A percentile compares a stretch with the other conserved stretches of the same genome.
phyloP scores from a whole-genome alignment of 2,113 vertebrate species.

The Pomatostomus ruficeps region DNA sequence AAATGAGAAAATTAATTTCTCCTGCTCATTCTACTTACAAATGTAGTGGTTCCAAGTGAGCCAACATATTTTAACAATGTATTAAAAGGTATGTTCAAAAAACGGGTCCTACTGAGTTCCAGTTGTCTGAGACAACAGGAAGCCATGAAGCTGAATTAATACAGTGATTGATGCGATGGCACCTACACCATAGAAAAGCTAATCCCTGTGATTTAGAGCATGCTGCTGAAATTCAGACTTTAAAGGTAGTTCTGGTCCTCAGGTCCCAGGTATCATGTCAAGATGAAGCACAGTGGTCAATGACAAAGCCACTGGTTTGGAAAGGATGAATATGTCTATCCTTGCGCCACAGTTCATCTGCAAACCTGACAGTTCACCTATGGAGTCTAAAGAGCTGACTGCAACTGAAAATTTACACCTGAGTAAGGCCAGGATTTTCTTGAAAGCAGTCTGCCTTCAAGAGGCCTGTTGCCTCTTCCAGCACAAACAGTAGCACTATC shows the following conservation, averaged over 20 bases:
- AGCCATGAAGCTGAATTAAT: neutral
- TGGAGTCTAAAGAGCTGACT: neutral
- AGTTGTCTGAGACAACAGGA: neutral
- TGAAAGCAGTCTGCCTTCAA: neutral
- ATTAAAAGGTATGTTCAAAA: neutral
- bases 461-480: neutral
- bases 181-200: neutral
- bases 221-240: neutral
- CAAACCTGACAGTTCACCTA: neutral
- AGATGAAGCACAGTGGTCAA: fast-evolving
- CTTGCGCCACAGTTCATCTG: neutral
- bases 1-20: neutral
- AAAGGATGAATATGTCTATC: neutral
- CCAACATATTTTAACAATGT: neutral
- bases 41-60: neutral
- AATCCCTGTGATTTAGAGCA: neutral
- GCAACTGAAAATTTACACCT: neutral
- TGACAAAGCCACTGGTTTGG: neutral
- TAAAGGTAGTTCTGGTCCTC: neutral
- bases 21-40: neutral
- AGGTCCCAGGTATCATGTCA: neutral
- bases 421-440: neutral
- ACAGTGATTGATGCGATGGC: neutral
- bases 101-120: neutral
- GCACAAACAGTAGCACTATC: neutral